Percentiles rank a stretch among this genome's conserved stretches.
phyloP scores from a whole-genome alignment of 2,888 invertebrate species.

The Zygothrica quintamaculata region DNA sequence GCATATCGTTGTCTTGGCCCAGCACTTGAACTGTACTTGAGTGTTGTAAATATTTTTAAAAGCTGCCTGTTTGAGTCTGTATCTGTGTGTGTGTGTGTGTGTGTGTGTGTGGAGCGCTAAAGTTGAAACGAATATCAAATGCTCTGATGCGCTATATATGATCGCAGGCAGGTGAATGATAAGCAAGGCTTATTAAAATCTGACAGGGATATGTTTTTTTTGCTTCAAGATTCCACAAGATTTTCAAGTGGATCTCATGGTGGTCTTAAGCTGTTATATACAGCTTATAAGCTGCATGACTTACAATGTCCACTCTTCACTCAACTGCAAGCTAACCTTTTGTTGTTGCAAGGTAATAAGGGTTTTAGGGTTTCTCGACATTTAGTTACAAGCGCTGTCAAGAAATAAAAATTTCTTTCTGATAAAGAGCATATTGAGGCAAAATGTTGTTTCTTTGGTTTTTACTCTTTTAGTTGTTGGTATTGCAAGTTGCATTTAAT shows the following conservation, averaged over 20 bases:
- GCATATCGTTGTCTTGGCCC: slow-evolving; percentile 73
- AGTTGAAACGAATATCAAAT: slow-evolving; percentile 71
- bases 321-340: too few relatives aligned
- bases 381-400: slow-evolving; percentile 30
- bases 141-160: slow-evolving; percentile 43
- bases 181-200: slow-evolving; percentile 68
- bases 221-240: slow-evolving; percentile 42
- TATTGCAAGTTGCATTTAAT: slow-evolving; percentile 40
- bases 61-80: slow-evolving; percentile 65
- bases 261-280: too few relatives aligned
- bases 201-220: too few relatives aligned
- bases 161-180: slow-evolving; percentile 37
- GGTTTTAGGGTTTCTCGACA: background rate
- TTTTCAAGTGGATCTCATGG: slow-evolving; percentile 45
- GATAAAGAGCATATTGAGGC: slow-evolving; percentile 56
- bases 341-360: background rate
- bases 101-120: too few relatives aligned
- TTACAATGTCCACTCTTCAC: background rate
- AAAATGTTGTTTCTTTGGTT: slow-evolving; percentile 43
- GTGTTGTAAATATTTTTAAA: slow-evolving; percentile 81
- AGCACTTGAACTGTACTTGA: slow-evolving; percentile 80
- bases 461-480: slow-evolving; percentile 36
- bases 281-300: slow-evolving; percentile 6
- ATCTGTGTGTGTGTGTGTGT: too few relatives aligned
- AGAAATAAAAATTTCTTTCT: slow-evolving; percentile 26